These are phyloP conservation scores for Drosophila oshimai DNA, from an alignment of 1,140 invertebrate genomes.

Conservation along the genomic window DNA sequence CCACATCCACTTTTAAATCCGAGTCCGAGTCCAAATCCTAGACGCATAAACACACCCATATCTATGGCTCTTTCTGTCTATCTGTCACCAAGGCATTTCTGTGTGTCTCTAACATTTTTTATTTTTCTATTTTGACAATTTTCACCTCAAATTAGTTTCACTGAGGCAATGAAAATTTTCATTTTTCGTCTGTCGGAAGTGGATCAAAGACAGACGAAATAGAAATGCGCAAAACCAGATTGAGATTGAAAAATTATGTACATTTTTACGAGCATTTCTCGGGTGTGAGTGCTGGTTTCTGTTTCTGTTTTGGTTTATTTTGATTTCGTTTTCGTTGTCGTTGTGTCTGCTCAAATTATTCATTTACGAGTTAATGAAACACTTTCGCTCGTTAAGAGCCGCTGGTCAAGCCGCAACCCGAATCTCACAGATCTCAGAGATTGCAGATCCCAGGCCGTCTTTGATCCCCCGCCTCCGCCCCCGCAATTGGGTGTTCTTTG, in stretches of 20 bases:
- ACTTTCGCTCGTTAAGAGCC: conserved; percentile 71
- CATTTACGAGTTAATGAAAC: conserved; percentile 63
- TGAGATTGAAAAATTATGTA: conserved; percentile 66
- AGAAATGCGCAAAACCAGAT: conserved; percentile 42
- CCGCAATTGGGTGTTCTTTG: conserved; percentile 25
- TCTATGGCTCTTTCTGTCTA: conserved; percentile 16
- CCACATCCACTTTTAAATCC: conserved; percentile 1
- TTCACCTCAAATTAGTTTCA: conserved; percentile 67
- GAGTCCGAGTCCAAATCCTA: conserved; percentile 17
- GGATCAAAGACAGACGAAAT: conserved; percentile 57
- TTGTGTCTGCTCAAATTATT: conserved; percentile 42
- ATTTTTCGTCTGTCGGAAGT: conserved; percentile 52
- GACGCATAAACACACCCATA: conserved; percentile 32
- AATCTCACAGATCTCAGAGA: background rate
- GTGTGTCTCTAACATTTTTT: conserved; percentile 30
- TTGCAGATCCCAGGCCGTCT: background rate
- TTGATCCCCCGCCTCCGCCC: conserved; percentile 19
- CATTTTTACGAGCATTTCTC: conserved; percentile 55
- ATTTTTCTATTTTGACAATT: conserved; percentile 46
- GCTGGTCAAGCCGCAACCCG: background rate
- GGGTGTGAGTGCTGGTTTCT: conserved; percentile 16
- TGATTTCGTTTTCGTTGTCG: conserved; percentile 60
- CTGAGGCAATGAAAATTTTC: conserved; percentile 53
- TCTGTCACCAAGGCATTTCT: conserved; percentile 21
- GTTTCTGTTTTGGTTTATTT: conserved; percentile 23